Percentiles rank a stretch among this genome's conserved stretches.
Evolutionary conservation across 2,113 vertebrate genomes (phyloP).

Genomic region (Synodontis membranacea): DNA sequence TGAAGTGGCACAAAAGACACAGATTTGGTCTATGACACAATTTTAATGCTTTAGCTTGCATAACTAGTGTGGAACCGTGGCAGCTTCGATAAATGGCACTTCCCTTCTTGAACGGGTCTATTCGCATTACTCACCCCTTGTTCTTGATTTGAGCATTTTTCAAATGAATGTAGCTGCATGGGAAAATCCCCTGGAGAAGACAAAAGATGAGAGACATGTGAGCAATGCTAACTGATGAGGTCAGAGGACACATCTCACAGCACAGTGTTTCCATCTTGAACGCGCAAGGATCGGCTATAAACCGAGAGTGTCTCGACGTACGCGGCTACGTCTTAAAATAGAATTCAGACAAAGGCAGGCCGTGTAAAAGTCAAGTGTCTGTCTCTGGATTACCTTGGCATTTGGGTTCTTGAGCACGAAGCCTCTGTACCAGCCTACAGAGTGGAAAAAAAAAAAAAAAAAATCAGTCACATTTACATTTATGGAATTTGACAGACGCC

Average conservation of each 20-base stretch:
- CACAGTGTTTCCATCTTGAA: background rate
- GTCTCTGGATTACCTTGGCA: constrained; percentile 81
- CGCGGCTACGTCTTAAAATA: constrained; percentile 38
- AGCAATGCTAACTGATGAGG: constrained; percentile 23
- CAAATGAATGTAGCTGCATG: constrained; percentile 90
- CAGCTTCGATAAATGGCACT: constrained; percentile 16
- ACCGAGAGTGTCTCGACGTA: background rate
- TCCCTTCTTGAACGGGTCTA: background rate
- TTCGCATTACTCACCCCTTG: constrained; percentile 83
- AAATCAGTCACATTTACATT: constrained; percentile 45
- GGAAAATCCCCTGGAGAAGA: constrained; percentile 88
- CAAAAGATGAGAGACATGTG: background rate
- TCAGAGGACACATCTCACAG: background rate
- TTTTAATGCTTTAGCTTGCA: background rate
- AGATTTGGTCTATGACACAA: background rate
- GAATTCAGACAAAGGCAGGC: constrained; percentile 23
- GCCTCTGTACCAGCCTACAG: constrained; percentile 95
- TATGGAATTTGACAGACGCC: background rate
- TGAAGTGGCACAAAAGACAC: background rate
- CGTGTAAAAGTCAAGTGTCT: constrained; percentile 22
- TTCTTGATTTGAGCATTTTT: constrained; percentile 97
- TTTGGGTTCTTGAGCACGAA: constrained; percentile 96
- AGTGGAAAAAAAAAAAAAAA: too few species aligned
- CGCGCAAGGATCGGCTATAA: background rate
- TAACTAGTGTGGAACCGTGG: background rate